Percentiles rank a stretch among this genome's conserved stretches.
phyloP scores from a whole-genome alignment of 2,888 invertebrate species.

The Patella pellucida region DNA sequence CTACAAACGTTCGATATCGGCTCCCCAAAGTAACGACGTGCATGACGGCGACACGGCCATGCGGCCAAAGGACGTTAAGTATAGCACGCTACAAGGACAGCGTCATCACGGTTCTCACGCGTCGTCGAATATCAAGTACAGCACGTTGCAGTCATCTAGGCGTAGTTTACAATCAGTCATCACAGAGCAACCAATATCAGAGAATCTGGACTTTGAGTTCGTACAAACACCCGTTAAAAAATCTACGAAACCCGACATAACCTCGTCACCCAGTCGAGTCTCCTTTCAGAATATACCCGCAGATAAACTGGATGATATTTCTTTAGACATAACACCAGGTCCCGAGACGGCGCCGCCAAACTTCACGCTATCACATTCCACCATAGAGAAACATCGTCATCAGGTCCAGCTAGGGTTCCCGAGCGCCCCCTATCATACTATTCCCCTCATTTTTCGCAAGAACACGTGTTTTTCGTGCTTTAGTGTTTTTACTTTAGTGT shows the following conservation, averaged over 20 bases:
- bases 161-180: slow-evolving; percentile 16
- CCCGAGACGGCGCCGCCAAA: slow-evolving; percentile 7
- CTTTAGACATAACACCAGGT: slow-evolving; percentile 22
- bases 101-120: neutral
- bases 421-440: slow-evolving; percentile 70
- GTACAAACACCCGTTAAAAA: slow-evolving; percentile 8
- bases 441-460: slow-evolving; percentile 71
- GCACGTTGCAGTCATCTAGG: neutral
- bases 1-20: neutral
- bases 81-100: slow-evolving; percentile 1
- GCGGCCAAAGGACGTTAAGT: neutral
- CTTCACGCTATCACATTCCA: slow-evolving; percentile 23
- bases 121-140: neutral
- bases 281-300: slow-evolving; percentile 12
- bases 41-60: neutral
- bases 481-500: slow-evolving; percentile 60
- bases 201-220: neutral
- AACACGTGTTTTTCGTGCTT: slow-evolving; percentile 62
- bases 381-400: slow-evolving; percentile 47
- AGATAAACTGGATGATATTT: slow-evolving; percentile 20
- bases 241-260: slow-evolving; percentile 11
- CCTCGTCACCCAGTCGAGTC: slow-evolving; percentile 18
- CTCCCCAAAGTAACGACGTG: neutral
- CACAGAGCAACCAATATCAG: slow-evolving; percentile 15
- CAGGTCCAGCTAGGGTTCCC: slow-evolving; percentile 53